phyloP scores from a whole-genome alignment of 2,113 vertebrate genomes.

The Nycticebus coucang region DNA sequence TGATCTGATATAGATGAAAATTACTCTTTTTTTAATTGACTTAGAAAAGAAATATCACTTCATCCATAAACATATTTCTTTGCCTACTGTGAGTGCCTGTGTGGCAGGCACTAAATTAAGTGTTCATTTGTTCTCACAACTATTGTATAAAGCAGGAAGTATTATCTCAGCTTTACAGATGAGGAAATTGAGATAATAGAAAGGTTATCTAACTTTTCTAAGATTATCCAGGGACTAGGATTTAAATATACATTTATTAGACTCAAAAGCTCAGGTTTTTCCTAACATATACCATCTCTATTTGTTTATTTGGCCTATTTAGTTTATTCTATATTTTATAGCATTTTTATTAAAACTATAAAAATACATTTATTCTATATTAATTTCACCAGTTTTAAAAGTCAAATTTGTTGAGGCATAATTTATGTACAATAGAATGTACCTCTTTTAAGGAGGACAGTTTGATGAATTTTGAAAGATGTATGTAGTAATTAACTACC shows the following conservation, averaged over 20 bases:
- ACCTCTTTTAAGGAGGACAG: not conserved
- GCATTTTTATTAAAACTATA: not conserved
- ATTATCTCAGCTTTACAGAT: not conserved
- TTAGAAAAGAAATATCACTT: not conserved
- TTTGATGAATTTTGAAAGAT: not conserved
- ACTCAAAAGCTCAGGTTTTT: not conserved
- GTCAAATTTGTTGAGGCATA: constrained; percentile 14
- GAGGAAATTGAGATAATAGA: constrained; percentile 21
- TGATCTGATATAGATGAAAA: not conserved
- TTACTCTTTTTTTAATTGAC: constrained; percentile 18
- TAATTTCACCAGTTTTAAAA: constrained; percentile 25
- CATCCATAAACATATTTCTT: not conserved
- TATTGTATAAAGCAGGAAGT: constrained; percentile 25
- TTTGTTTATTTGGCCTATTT: not conserved
- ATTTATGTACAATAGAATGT: not conserved
- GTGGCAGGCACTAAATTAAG: not conserved
- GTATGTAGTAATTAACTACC: not conserved
- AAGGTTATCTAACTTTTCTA: not conserved
- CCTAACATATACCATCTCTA: not conserved
- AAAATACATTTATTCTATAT: not conserved
- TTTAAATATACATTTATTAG: constrained; percentile 10
- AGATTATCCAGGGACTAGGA: not conserved
- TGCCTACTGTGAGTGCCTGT: not conserved
- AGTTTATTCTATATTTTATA: not conserved
- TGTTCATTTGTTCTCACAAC: constrained; percentile 10